Conservation (phyloP, 2,113 vertebrate genomes). For the Trinectes maculatus region DNA sequence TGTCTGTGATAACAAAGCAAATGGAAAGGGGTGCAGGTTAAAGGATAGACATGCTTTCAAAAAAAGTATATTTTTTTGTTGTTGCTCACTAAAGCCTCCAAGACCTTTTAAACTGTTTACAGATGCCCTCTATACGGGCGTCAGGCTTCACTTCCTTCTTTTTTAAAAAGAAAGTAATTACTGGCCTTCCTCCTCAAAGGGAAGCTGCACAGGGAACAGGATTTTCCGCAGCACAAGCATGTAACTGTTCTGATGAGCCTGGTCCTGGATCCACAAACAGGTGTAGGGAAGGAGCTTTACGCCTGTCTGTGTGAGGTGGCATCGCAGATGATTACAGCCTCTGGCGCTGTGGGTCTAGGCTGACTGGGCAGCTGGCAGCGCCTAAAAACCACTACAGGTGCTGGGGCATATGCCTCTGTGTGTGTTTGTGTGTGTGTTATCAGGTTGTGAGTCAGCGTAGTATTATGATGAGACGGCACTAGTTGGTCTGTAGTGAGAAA, state of each 20-base stretch:
- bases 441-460: slow-evolving; percentile 61
- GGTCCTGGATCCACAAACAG: not conserved
- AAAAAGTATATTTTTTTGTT: slow-evolving; percentile 25
- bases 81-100: slow-evolving; percentile 41
- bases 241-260: slow-evolving; percentile 31
- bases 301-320: slow-evolving; percentile 1
- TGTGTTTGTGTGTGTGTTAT: slow-evolving; percentile 26
- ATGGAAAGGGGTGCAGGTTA: slow-evolving; percentile 10
- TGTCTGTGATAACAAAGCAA: slow-evolving; percentile 48
- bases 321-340: slow-evolving; percentile 43
- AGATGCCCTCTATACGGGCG: slow-evolving; percentile 21
- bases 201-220: slow-evolving; percentile 46
- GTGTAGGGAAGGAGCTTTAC: slow-evolving; percentile 23
- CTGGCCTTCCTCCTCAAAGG: slow-evolving; percentile 33
- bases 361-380: slow-evolving; percentile 47
- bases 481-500: slow-evolving; percentile 44
- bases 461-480: slow-evolving; percentile 71
- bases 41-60: slow-evolving; percentile 40
- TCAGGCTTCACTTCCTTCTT: slow-evolving; percentile 42
- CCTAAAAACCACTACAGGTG: slow-evolving; percentile 69
- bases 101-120: slow-evolving; percentile 67
- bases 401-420: slow-evolving; percentile 58
- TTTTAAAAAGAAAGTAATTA: slow-evolving; percentile 53
- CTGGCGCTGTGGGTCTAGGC: slow-evolving; percentile 34
- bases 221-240: slow-evolving; percentile 40